Percentiles rank a stretch among this genome's conserved stretches.
Conservation (phyloP, 2,113 vertebrate species). For the Fulmarus glacialis region DNA sequence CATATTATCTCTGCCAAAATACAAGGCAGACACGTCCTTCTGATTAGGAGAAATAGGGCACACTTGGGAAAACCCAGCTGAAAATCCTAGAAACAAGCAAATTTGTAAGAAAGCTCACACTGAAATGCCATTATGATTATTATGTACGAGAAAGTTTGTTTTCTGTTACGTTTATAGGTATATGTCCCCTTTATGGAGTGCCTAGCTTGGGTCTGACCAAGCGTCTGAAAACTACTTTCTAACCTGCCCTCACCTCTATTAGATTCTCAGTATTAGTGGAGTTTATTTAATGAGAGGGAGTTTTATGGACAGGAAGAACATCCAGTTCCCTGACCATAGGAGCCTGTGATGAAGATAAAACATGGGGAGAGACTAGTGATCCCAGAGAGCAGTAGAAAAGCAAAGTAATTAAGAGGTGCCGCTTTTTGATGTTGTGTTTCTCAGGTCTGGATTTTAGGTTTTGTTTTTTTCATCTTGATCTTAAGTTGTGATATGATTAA, state of each 20-base stretch:
- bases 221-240: background rate
- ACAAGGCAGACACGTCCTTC: background rate
- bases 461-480: background rate
- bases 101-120: background rate
- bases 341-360: background rate
- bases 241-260: background rate
- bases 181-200: background rate
- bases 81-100: background rate
- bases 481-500: background rate
- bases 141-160: accelerated
- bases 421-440: background rate
- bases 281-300: background rate
- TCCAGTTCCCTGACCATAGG: background rate
- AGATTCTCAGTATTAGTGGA: background rate
- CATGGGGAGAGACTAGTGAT: background rate
- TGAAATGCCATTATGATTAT: background rate
- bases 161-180: too few species aligned
- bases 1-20: background rate
- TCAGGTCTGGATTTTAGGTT: background rate
- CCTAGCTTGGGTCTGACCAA: background rate
- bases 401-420: background rate
- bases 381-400: background rate
- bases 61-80: background rate
- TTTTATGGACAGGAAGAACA: background rate
- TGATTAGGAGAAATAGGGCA: background rate